A percentile compares a stretch with the other conserved stretches of the same genome.
phyloP scores from a whole-genome alignment of 2,797 vertebrate species.

The Hoplostethus atlanticus region DNA sequence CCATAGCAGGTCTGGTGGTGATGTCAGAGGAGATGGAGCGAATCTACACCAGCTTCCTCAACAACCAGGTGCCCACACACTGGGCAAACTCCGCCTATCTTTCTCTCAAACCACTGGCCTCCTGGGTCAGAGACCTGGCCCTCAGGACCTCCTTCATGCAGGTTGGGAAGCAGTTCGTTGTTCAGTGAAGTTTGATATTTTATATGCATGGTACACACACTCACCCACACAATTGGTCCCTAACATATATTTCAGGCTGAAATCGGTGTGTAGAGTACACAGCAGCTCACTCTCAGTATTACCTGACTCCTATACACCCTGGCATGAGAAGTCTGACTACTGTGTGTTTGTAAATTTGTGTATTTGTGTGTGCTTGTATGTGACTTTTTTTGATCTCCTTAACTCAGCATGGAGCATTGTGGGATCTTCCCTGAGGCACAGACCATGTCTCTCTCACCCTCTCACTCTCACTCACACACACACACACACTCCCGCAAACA shows the following conservation, averaged over 20 bases:
- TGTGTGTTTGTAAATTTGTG: neutral
- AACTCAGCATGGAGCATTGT: conserved; percentile 21
- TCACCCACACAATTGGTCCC: no score
- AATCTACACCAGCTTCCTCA: conserved; percentile 88
- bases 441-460: neutral
- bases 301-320: neutral
- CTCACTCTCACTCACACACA: no score
- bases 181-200: neutral
- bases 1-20: conserved; percentile 85
- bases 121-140: conserved; percentile 86
- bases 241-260: no score
- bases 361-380: neutral
- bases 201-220: conserved; percentile 12
- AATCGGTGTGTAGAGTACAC: no score
- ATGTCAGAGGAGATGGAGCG: conserved; percentile 90
- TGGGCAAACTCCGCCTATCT: conserved; percentile 83
- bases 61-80: conserved; percentile 84
- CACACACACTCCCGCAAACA: neutral
- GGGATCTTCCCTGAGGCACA: conserved; percentile 39
- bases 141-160: conserved; percentile 86
- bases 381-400: conserved; percentile 21
- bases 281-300: neutral
- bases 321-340: no score
- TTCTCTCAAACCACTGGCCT: conserved; percentile 86
- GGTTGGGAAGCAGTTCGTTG: conserved; percentile 65